Conservation (phyloP, 2,797 vertebrate species). For the Cirrhinus molitorella region DNA sequence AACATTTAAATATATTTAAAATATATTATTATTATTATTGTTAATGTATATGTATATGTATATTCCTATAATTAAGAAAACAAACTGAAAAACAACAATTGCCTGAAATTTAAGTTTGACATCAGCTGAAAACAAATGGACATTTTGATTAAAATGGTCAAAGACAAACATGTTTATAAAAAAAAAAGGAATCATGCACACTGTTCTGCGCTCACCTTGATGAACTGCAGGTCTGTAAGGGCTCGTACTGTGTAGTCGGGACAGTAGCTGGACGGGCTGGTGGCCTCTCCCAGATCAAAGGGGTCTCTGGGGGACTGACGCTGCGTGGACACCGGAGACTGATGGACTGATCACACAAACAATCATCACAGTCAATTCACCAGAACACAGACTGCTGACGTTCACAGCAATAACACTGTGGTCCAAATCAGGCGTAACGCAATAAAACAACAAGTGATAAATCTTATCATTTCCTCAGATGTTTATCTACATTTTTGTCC, state of each 20-base stretch:
- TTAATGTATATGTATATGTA: no score
- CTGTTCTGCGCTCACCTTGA: slow-evolving; percentile 79
- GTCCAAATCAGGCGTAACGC: not conserved
- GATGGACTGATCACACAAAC: slow-evolving; percentile 78
- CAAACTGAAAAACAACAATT: no score
- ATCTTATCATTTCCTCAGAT: slow-evolving; percentile 30
- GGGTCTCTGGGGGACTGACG: slow-evolving; percentile 78
- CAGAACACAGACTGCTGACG: not conserved
- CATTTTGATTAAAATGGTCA: no score
- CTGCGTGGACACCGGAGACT: slow-evolving; percentile 86
- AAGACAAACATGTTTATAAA: no score
- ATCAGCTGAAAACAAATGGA: no score
- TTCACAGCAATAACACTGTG: not conserved
- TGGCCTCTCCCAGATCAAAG: slow-evolving; percentile 79
- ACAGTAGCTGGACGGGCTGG: slow-evolving; percentile 84
- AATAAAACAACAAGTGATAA: slow-evolving; percentile 38
- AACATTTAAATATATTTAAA: no score
- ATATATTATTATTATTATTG: no score
- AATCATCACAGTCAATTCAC: not conserved
- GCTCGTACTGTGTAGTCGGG: slow-evolving; percentile 94
- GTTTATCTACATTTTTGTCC: not conserved
- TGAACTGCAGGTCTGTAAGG: slow-evolving; percentile 90
- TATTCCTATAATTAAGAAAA: no score
- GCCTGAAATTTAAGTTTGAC: no score
- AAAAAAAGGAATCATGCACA: no score